Conservation (phyloP, 2,113 vertebrate species). For the Tinamus guttatus region DNA sequence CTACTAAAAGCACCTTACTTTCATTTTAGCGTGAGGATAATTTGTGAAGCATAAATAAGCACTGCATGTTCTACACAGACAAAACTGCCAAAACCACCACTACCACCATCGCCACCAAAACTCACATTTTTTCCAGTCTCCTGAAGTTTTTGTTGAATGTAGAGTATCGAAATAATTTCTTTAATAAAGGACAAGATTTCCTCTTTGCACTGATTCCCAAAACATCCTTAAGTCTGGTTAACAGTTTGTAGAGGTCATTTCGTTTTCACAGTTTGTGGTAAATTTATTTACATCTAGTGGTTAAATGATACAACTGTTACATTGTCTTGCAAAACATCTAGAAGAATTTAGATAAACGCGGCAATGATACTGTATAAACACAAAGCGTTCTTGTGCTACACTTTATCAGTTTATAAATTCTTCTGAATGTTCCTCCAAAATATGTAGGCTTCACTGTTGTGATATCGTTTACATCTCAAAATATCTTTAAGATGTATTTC, state of each 20-base stretch:
- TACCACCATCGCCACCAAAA: no score
- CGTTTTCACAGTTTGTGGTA: rapidly evolving
- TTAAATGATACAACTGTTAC: background rate
- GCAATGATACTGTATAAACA: background rate
- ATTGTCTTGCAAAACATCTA: background rate
- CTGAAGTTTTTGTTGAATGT: background rate
- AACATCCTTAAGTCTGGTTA: background rate
- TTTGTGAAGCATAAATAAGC: background rate
- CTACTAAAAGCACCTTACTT: background rate
- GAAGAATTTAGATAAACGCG: background rate
- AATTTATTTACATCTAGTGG: background rate
- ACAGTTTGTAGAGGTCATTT: background rate
- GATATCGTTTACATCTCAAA: background rate
- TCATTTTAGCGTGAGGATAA: background rate
- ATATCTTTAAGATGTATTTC: background rate
- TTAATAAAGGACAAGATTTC: background rate
- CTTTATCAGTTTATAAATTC: background rate
- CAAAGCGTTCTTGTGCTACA: rapidly evolving
- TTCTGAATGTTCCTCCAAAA: background rate
- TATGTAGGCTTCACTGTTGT: background rate
- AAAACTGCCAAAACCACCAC: background rate
- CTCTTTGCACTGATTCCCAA: background rate
- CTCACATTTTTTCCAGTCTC: background rate
- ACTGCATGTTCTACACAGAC: background rate
- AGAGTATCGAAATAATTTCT: background rate